phyloP scores from a whole-genome alignment of 2,888 invertebrate genomes.

The Orthosia incerta region DNA sequence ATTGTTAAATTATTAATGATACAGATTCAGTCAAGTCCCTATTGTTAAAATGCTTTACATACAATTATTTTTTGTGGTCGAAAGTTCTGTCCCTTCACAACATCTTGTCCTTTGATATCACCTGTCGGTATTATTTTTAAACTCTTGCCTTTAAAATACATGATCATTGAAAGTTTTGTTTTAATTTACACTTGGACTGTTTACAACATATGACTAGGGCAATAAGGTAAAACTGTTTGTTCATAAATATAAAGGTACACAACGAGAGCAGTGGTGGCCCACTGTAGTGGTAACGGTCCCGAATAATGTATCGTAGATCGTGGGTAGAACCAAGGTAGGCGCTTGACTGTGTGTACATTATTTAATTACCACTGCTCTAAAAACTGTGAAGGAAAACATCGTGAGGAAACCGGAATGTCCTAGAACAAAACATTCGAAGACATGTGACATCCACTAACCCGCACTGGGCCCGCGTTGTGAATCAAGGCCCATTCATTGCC shows the following conservation, averaged over 20 bases:
- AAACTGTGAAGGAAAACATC: no score
- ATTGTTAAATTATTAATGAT: conserved; percentile 29
- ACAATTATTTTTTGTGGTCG: background rate
- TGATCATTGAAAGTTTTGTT: conserved; percentile 1
- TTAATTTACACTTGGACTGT: background rate
- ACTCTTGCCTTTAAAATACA: background rate
- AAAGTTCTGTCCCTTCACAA: background rate
- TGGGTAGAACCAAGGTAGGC: no score
- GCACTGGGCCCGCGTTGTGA: no score
- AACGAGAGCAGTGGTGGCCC: no score
- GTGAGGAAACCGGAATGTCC: no score
- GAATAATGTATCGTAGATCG: no score
- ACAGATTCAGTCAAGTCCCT: conserved; percentile 2
- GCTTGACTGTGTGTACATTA: no score
- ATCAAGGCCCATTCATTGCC: no score
- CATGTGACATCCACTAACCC: no score
- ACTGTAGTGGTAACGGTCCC: no score
- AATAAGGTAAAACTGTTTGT: background rate
- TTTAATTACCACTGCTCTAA: no score
- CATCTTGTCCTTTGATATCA: background rate
- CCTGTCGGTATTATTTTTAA: background rate
- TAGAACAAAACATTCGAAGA: no score
- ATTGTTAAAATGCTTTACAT: background rate
- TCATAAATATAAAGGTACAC: background rate
- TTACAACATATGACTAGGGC: conserved; percentile 8